Evolutionary conservation across 1,140 invertebrate genomes (phyloP), one percentile per base, ranked within the genome.

Genomic region (Metopolophium dirhodum): DNA sequence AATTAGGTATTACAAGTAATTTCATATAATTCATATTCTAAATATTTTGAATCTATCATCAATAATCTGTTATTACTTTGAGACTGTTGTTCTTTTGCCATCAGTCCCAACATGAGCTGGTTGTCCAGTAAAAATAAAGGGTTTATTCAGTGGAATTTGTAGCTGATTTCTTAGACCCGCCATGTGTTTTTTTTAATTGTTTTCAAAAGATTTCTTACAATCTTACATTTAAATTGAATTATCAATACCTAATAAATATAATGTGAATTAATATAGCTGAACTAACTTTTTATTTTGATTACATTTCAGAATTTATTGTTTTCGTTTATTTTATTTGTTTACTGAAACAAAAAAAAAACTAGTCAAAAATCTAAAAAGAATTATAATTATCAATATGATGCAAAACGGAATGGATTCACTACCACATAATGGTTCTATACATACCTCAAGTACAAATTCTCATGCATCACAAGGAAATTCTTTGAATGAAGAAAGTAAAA

Each of bases 401-500:
- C 97, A 97, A 95, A 98, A 98, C 96, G 97, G 97, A 95, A 97
- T 97, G 96, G 97, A 97, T 95, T 96, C 96, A 94, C 96, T 97
- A 94, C 96, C 96, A 90, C 96, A 97, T 95, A 97, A 97, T 95
- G 96, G 96, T 86, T 95, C 95, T 54, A 94, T 96, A 93, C 95
- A 96, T 94, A 95, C 95, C 90, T 95, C 94, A 61, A 95, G 95
- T 9, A 94, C 94, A 57, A 94, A 95, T 91, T 95, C 95, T 14
- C 95, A 95, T 94, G 95, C 95, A 68, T 95, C 95, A 23, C 94
- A 95, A 82, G 95, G 95, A 94, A 95, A 95, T 95, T 96, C 97
- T 94, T 96, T 96, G 93, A 96, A 97, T 94, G 98, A 98, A 96
- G 98, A 99, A 95, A 98, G 97, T 94, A 99, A 99, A 96, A 99